Conservation (phyloP, 2,113 vertebrate genomes). For the Pristiophorus japonicus region DNA sequence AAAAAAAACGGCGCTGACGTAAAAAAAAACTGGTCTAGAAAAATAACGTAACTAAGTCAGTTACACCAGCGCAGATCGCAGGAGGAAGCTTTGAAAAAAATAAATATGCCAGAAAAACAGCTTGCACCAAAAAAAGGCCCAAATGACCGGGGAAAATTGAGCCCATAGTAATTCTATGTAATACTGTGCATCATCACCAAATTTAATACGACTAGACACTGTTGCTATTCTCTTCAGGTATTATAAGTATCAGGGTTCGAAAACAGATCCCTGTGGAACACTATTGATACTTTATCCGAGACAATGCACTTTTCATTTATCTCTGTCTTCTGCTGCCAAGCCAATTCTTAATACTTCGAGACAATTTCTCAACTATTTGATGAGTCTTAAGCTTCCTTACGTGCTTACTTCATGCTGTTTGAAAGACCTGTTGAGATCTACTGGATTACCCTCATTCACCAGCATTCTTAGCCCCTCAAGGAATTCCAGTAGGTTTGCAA, state of each 20-base stretch:
- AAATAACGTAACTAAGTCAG: too few relatives aligned
- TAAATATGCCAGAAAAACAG: too few relatives aligned
- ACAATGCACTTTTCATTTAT: not conserved
- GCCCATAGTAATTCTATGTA: too few relatives aligned
- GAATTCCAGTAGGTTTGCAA: not conserved
- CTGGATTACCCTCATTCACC: not conserved
- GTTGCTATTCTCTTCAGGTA: not conserved
- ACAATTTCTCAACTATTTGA: not conserved
- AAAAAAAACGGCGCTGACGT: too few relatives aligned
- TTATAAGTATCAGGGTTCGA: not conserved
- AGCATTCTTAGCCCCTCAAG: not conserved
- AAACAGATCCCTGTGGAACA: not conserved
- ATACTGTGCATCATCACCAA: not conserved
- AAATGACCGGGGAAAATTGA: too few relatives aligned
- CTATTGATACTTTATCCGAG: not conserved
- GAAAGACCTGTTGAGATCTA: not conserved
- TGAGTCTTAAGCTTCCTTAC: not conserved
- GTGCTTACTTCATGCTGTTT: too few relatives aligned
- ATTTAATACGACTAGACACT: not conserved
- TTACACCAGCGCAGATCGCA: too few relatives aligned
- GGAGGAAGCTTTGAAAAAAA: too few relatives aligned
- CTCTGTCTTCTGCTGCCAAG: not conserved
- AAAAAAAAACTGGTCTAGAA: too few relatives aligned
- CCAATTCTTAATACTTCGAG: not conserved
- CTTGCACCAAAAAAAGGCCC: too few relatives aligned